A percentile compares a stretch with the other conserved stretches of the same genome.
Evolutionary conservation across 2,888 invertebrate species (phyloP).

Genomic region (Deladenus siricidicola): DNA sequence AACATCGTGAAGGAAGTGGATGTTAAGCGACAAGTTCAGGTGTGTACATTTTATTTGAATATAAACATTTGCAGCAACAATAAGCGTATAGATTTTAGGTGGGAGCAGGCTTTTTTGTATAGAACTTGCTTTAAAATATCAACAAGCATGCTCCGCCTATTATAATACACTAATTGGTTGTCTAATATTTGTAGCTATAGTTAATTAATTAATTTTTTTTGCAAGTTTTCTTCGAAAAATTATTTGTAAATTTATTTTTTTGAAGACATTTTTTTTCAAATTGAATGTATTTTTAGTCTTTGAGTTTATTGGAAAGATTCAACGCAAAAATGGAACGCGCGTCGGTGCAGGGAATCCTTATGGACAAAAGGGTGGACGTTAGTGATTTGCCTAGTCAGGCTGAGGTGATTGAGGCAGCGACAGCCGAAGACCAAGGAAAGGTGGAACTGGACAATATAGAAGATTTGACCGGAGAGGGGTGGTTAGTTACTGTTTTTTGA

Average conservation of each 20-base stretch:
- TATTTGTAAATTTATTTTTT: too few species aligned
- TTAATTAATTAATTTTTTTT: neutral
- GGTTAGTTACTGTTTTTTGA: slow-evolving; percentile 12
- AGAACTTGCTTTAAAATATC: neutral
- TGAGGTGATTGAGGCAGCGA: slow-evolving; percentile 17
- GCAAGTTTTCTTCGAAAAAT: neutral
- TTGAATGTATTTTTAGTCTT: slow-evolving; percentile 66
- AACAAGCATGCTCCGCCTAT: too few species aligned
- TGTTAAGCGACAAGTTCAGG: slow-evolving; percentile 41
- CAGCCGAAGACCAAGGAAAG: slow-evolving; percentile 25
- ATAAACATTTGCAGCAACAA: neutral
- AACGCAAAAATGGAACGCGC: slow-evolving; percentile 57
- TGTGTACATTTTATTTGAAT: slow-evolving; percentile 9
- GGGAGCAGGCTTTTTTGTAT: too few species aligned
- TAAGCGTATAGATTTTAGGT: too few species aligned
- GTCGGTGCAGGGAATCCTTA: slow-evolving; percentile 55
- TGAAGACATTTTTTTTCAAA: slow-evolving; percentile 28
- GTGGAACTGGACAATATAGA: slow-evolving; percentile 54
- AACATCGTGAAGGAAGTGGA: slow-evolving; percentile 42
- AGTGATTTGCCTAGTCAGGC: slow-evolving; percentile 22
- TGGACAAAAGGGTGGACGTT: slow-evolving; percentile 48
- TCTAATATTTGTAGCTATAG: too few species aligned
- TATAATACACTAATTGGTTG: too few species aligned
- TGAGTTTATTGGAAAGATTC: slow-evolving; percentile 74
- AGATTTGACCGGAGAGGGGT: slow-evolving; percentile 34